Conservation (phyloP, 2,797 vertebrate species). For the Sebastes itinus region DNA sequence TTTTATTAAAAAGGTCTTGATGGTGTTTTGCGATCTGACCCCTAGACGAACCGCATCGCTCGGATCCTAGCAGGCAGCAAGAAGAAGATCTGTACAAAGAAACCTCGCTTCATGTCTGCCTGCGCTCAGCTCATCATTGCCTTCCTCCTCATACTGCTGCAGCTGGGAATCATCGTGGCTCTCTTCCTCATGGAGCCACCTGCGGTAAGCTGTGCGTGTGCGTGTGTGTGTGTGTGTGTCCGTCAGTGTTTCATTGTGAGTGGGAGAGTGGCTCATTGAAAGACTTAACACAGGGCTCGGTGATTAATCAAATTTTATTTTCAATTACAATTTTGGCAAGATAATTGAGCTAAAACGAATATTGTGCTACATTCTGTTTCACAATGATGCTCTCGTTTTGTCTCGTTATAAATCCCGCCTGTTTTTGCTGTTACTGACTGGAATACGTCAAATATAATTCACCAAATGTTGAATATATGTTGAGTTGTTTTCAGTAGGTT, state of each 20-base stretch:
- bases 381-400: neutral
- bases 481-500: neutral
- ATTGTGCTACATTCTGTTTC: neutral
- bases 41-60: slow-evolving; percentile 89
- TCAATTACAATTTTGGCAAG: neutral
- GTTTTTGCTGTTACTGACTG: neutral
- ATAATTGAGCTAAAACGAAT: neutral
- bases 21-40: slow-evolving; percentile 25
- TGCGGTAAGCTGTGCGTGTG: slow-evolving; percentile 70
- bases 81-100: slow-evolving; percentile 99
- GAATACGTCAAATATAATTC: neutral
- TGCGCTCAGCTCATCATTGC: slow-evolving; percentile 97
- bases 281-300: neutral
- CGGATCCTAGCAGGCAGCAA: slow-evolving; percentile 98
- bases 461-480: neutral
- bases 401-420: neutral
- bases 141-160: slow-evolving; percentile 94
- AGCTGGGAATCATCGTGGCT: slow-evolving; percentile 94
- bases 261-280: neutral
- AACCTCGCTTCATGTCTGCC: slow-evolving; percentile 99
- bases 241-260: neutral
- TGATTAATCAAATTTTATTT: neutral
- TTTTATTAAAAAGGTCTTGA: slow-evolving; percentile 12
- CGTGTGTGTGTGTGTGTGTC: neutral
- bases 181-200: slow-evolving; percentile 97